These are phyloP conservation scores for Sarcophaga variegata DNA, from an alignment of 2,888 invertebrate genomes.

Conservation along the genomic window DNA sequence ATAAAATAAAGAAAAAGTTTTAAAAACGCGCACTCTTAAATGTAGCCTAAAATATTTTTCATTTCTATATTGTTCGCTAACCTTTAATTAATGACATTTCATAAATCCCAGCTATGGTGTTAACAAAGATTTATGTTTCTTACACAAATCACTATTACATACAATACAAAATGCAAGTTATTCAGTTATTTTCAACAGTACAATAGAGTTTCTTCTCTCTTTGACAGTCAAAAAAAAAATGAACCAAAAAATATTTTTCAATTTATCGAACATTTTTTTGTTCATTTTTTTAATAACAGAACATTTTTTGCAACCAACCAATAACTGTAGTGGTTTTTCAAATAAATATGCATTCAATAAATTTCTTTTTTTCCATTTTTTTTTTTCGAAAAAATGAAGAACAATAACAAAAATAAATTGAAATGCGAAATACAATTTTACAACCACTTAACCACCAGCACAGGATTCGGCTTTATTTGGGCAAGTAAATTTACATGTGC, in stretches of 20 bases:
- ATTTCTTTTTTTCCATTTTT: constrained; percentile 1
- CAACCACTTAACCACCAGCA: constrained; percentile 61
- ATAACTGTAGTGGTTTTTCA: constrained; percentile 41
- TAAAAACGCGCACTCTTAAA: too few species aligned
- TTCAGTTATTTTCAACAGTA: constrained; percentile 21
- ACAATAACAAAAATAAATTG: not conserved
- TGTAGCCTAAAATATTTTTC: not conserved
- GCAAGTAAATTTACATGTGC: not conserved
- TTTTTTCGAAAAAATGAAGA: constrained; percentile 24
- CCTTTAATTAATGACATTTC: constrained; percentile 21
- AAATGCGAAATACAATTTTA: constrained; percentile 54
- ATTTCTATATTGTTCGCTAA: not conserved
- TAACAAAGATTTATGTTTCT: constrained; percentile 26
- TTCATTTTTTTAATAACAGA: not conserved
- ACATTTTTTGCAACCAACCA: not conserved
- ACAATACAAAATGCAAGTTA: constrained; percentile 11
- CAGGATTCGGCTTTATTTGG: constrained; percentile 20
- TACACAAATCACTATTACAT: not conserved
- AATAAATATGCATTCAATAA: constrained; percentile 55
- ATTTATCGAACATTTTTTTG: constrained; percentile 24
- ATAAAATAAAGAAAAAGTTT: too few species aligned
- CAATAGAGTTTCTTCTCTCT: constrained; percentile 1
- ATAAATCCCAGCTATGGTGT: constrained; percentile 24
- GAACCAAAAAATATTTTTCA: constrained; percentile 38
- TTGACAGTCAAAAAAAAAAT: constrained; percentile 52